Percentiles rank a stretch among this genome's conserved stretches.
phyloP scores from a whole-genome alignment of 2,888 invertebrate species.

The Metellina segmentata region DNA sequence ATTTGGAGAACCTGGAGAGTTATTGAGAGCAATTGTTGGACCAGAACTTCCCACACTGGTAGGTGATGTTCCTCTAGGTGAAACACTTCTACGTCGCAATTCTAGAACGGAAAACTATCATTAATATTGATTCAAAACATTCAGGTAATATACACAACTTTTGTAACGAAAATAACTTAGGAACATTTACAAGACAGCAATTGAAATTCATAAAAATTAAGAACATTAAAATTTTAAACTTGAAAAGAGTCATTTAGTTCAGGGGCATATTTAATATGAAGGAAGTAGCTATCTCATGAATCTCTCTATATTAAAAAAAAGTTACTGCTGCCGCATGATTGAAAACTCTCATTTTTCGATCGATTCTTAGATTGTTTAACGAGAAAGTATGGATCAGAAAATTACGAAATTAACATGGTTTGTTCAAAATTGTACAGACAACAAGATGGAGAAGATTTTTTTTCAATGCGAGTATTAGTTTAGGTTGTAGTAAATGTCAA shows the following conservation, averaged over 20 bases:
- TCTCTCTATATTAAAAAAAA: no score
- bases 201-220: neutral
- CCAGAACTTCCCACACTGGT: slow-evolving; percentile 28
- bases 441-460: no score
- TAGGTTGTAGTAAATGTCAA: no score
- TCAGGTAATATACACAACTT: neutral
- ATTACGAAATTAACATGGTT: no score
- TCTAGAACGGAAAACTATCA: slow-evolving; percentile 48
- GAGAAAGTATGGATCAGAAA: no score
- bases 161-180: neutral
- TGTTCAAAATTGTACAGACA: no score
- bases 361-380: no score
- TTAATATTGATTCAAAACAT: neutral
- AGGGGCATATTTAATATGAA: neutral
- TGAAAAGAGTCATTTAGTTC: neutral
- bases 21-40: slow-evolving; percentile 47
- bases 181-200: neutral
- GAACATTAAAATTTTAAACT: neutral
- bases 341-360: no score
- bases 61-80: slow-evolving; percentile 31
- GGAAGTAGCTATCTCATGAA: no score
- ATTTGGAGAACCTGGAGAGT: slow-evolving; percentile 59
- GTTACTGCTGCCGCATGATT: no score
- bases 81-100: slow-evolving; percentile 52
- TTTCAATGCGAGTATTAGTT: no score